Evolutionary conservation across 2,888 invertebrate species (phyloP).

Genomic region (Acrobasis consociella): DNA sequence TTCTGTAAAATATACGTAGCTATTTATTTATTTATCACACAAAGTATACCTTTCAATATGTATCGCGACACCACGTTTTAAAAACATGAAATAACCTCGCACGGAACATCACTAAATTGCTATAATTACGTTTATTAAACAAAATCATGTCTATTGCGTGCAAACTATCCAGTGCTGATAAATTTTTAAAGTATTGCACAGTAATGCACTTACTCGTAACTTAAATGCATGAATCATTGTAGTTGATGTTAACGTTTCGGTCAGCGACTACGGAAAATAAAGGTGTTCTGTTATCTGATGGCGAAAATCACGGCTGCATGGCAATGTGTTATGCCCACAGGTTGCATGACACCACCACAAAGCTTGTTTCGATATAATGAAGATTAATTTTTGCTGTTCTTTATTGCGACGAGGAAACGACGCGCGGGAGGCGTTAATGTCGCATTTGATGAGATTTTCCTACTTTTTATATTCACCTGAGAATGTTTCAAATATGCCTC

Average conservation of each 20-base stretch:
- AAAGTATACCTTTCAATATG: too few species aligned
- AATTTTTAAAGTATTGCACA: constrained; percentile 6
- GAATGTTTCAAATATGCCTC: background rate
- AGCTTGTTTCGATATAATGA: constrained; percentile 41
- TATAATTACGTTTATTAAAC: constrained; percentile 3
- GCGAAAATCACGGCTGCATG: constrained; percentile 6
- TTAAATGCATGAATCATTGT: background rate
- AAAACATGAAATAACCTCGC: background rate
- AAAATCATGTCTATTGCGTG: constrained; percentile 18
- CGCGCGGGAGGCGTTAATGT: constrained; percentile 19
- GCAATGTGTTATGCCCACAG: constrained; percentile 41
- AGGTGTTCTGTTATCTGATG: constrained; percentile 13
- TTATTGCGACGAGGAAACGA: constrained; percentile 7
- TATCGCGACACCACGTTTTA: background rate
- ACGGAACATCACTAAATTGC: background rate
- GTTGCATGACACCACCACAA: constrained; percentile 36
- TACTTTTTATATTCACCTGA: constrained; percentile 13
- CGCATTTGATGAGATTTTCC: constrained; percentile 25
- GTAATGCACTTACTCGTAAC: constrained; percentile 1
- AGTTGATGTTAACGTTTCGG: constrained; percentile 8
- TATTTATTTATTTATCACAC: too few species aligned
- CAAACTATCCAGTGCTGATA: background rate
- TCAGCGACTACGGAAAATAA: constrained; percentile 12
- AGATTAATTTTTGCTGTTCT: constrained; percentile 31
- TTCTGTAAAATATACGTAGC: too few species aligned